Base-by-base conservation (phyloP, 1,140 invertebrate genomes). In the Drosophila setifemur region DNA sequence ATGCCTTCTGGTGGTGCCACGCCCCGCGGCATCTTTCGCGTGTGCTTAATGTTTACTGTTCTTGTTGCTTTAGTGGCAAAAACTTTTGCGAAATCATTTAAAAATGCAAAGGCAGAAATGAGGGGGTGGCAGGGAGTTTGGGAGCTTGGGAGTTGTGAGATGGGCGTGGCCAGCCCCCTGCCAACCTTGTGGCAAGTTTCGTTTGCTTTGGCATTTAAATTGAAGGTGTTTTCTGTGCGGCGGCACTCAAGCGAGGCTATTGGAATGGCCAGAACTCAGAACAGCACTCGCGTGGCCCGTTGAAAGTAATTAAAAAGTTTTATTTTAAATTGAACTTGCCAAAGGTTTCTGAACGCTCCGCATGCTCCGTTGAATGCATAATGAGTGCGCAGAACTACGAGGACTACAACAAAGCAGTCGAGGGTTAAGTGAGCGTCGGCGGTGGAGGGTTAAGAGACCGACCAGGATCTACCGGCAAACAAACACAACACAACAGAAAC, bases 61-160 rank as follows among this genome's bases (percentile, higher is more conserved):
- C 48, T 54, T 54, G 48, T 44, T 64, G 52, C 37, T 78, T 12
- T 14, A 37, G 61, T 42, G 55, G 69, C 42, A 35, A 43, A 60
- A 77, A 78, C 35, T 79, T 55, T 74, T 37, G 37, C 19, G 64
- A 81, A 82, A 82, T 83, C 77, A 81, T 76, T 81, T 81, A 76
- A 76, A 81, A 82, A 72, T 69, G 66, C 44, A 73, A 28, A 73
- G 57, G 70, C 44, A 52, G 35, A 53, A 37, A 61, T 28, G 43
- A 28, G 54, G 16, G 67, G 19, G 39, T n/a, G 9, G 29, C n/a
- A n/a, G 19, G 9, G 18, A 19, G n/a, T n/a, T n/a, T 7, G 33
- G 5, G 33, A 7, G 3, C n/a, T 3, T 2, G 21, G 14, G 33
- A 4, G 37, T 21, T 6, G 11, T 4, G 26, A 4, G 4, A 4